These are phyloP conservation scores for Dicrostonyx torquatus DNA, from an alignment of 2,797 vertebrate genomes.

Conservation along the genomic window DNA sequence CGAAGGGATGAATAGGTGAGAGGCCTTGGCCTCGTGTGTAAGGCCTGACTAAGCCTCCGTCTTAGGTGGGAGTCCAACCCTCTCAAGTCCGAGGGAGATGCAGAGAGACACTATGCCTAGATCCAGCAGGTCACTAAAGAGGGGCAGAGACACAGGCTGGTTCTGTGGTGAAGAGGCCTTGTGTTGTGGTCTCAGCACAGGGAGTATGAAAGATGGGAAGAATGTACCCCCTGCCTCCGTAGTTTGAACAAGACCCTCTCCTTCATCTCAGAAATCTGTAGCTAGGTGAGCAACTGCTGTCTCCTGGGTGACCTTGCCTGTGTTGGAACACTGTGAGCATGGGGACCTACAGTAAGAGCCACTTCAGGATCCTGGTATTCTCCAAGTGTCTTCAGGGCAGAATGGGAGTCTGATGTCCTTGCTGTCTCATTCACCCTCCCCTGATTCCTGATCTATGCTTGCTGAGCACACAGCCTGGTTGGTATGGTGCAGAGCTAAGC, in stretches of 20 bases:
- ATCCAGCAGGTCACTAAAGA: rapidly evolving
- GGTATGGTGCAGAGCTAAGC: no score
- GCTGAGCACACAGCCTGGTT: not conserved
- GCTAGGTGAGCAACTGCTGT: not conserved
- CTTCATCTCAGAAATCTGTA: not conserved
- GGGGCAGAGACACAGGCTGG: rapidly evolving
- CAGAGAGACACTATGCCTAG: no score
- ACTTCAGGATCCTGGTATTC: not conserved
- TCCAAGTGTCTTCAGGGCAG: not conserved
- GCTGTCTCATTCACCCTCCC: not conserved
- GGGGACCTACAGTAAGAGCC: not conserved
- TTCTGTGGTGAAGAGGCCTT: no score
- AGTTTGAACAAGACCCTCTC: not conserved
- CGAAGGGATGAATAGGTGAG: not conserved
- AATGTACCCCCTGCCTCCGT: not conserved
- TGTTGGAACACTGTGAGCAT: no score
- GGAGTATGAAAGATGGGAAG: not conserved
- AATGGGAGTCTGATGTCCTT: not conserved
- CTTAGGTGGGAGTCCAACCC: no score
- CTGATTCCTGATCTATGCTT: not conserved
- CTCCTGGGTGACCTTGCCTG: not conserved
- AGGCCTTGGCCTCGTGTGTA: not conserved
- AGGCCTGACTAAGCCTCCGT: not conserved
- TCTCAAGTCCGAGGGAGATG: not conserved
- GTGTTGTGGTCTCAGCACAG: not conserved